Percentiles rank a stretch among this genome's conserved stretches.
Evolutionary conservation across 2,888 invertebrate genomes (phyloP).

Genomic region (Nephrocerus scutellatus): DNA sequence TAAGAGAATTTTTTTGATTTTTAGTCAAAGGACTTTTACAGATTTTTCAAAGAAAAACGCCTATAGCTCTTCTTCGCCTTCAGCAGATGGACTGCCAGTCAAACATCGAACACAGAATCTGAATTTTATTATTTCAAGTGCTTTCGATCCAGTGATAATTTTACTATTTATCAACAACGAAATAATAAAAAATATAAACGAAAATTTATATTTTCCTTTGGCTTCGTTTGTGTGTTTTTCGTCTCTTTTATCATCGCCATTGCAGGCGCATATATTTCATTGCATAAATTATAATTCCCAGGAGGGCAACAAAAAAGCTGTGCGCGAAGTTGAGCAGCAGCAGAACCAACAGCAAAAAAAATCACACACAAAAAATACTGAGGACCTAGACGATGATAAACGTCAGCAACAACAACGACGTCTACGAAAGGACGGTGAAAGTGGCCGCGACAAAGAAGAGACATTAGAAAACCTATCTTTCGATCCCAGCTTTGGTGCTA

Average conservation of each 20-base stretch:
- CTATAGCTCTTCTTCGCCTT: too few species aligned
- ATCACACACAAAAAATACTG: too few species aligned
- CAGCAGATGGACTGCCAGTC: constrained; percentile 18
- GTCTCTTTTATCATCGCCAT: background rate
- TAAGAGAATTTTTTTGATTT: constrained; percentile 17
- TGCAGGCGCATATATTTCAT: background rate
- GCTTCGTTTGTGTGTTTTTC: constrained; percentile 2
- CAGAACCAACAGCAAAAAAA: constrained; percentile 26
- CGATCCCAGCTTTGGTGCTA: too few species aligned
- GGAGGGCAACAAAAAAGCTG: constrained; percentile 2
- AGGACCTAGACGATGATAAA: too few species aligned
- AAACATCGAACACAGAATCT: constrained; percentile 21
- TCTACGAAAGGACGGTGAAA: constrained; percentile 15
- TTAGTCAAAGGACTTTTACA: constrained; percentile 10
- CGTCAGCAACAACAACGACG: constrained; percentile 19
- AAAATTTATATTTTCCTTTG: constrained; percentile 18
- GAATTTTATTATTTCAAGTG: constrained; percentile 21
- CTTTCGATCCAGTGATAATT: constrained; percentile 17
- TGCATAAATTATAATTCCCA: constrained; percentile 12
- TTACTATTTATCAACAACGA: constrained; percentile 24
- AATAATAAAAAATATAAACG: constrained; percentile 23
- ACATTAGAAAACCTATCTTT: constrained; percentile 33
- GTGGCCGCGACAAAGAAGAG: constrained; percentile 16
- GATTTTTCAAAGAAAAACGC: constrained; percentile 1
- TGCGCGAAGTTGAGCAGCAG: constrained; percentile 1